Conservation (phyloP, 2,797 vertebrate genomes). For the Anguilla obscura region DNA sequence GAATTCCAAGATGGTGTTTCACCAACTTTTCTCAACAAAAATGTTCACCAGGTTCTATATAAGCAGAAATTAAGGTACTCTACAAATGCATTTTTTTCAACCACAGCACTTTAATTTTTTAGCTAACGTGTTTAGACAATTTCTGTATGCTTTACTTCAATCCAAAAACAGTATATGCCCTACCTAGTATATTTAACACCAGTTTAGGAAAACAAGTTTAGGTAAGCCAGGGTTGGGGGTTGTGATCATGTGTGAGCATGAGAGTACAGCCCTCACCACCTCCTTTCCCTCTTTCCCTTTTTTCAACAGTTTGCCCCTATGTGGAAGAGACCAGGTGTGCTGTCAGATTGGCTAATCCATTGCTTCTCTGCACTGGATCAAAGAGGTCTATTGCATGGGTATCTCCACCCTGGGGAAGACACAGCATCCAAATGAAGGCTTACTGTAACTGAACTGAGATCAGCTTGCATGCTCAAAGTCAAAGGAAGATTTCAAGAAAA, state of each 20-base stretch:
- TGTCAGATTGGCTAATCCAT: background rate
- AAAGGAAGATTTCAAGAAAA: background rate
- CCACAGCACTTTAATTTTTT: background rate
- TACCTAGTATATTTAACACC: no score
- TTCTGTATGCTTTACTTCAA: background rate
- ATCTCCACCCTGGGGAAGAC: background rate
- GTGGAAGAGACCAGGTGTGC: slow-evolving; percentile 4
- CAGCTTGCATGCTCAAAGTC: background rate
- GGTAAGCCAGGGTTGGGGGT: background rate
- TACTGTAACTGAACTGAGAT: background rate
- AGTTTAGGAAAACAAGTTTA: background rate
- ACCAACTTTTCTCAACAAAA: no score
- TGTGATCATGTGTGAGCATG: background rate
- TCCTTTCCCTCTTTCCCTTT: background rate
- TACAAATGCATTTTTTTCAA: background rate
- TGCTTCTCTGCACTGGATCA: background rate
- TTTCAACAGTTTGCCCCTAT: background rate
- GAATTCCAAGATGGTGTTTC: no score
- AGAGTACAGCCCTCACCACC: background rate
- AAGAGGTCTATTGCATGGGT: background rate
- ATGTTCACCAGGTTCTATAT: background rate
- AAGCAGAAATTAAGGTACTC: background rate
- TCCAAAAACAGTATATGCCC: background rate
- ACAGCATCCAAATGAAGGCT: background rate
- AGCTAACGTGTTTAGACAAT: background rate